Evolutionary conservation across 1,140 invertebrate species (phyloP), one percentile per base, ranked within the genome.

Genomic region (Caerostris darwini): DNA sequence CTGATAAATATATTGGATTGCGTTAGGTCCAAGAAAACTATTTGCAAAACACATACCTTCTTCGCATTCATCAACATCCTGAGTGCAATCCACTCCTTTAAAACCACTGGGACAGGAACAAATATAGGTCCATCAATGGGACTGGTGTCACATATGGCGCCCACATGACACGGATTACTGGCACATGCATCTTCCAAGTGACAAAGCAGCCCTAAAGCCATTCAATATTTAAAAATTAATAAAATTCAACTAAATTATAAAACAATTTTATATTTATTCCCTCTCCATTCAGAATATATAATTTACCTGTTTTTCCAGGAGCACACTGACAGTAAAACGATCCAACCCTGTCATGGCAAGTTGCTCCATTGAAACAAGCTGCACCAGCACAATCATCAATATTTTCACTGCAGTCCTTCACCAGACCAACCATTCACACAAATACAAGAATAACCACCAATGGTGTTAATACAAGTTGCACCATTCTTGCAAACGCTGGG

Each of bases 351-450:
- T 99, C 99, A 95, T 99, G 98, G 96, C 99, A 99, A 0, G 99
- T 99, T 57, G 99, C 99, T 0, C 98, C 99, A 95, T 99, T 99
- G 96, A 99, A 99, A 96, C 99, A 99, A 0, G 98, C 98, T 0
- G 98, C 98, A 50, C 97, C 98, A 3, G 97, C 97, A 96, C 99
- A 99, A 96, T 99, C 99, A 96, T 99, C 98, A 95, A 99, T 99
- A 96, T 99, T 99, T 95, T 98, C 97, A 19, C 98, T 98, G 96
- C 99, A 99, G 95, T 99, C 98, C 0, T n/a, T 97, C 97, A 5
- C 98, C 98, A 0, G 98, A 98, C 98, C 98, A 99, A 19, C 98
- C 98, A 95, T 99, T 99, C 58, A 99, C 98, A 96, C 99, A 99
- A 95, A 99, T 99, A 96, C 99, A 99, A 2, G 98, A 98, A 96